Conservation (phyloP, 2,113 vertebrate genomes). For the Phyllostomus discolor region DNA sequence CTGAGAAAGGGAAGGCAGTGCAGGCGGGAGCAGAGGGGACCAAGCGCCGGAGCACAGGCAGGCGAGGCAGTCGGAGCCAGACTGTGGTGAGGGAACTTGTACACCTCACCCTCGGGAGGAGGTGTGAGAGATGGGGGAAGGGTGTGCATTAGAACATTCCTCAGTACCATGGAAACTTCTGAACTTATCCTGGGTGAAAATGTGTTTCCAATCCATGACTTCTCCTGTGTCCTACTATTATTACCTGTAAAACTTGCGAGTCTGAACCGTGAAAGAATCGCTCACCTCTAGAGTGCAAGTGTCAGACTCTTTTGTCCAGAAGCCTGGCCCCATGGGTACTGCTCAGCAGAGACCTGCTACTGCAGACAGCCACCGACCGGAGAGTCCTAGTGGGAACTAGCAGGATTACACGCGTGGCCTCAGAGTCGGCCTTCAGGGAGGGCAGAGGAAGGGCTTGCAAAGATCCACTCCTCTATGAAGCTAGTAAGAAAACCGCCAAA, state of each 20-base stretch:
- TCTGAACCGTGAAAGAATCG: not conserved
- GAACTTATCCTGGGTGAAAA: not conserved
- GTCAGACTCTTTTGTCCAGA: not conserved
- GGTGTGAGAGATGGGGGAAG: not conserved
- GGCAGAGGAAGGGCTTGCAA: not conserved
- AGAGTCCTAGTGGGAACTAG: not conserved
- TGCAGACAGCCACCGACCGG: not conserved
- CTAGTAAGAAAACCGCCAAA: not conserved
- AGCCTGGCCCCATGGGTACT: not conserved
- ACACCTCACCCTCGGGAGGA: not conserved
- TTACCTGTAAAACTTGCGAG: not conserved
- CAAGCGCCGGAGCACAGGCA: not conserved
- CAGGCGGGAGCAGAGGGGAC: not conserved
- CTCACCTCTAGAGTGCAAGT: not conserved
- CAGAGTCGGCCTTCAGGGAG: too few species aligned
- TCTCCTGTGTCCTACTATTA: not conserved
- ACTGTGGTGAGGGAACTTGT: not conserved
- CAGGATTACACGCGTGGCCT: not conserved
- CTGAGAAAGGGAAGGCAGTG: too few species aligned
- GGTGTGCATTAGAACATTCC: not conserved
- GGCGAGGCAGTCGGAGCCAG: not conserved
- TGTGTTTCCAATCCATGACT: not conserved
- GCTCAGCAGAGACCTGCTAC: not conserved
- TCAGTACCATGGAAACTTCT: not conserved
- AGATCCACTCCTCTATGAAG: not conserved